Evolutionary conservation across 2,797 vertebrate species (phyloP).

Genomic region (Lepilemur septentrionalis): DNA sequence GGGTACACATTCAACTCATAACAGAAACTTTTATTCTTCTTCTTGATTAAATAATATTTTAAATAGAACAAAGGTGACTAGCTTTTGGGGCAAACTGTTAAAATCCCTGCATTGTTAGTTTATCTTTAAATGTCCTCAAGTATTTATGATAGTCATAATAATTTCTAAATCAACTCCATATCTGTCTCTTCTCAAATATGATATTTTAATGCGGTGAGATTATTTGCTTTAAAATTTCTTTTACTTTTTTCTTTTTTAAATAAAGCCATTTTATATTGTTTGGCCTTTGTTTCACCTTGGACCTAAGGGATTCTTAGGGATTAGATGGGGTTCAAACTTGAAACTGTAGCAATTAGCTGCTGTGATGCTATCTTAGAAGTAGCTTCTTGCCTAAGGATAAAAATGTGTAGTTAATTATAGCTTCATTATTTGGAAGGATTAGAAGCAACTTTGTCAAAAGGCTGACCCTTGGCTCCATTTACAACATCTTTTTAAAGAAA

Average conservation of each 20-base stretch:
- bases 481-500: constrained; percentile 23
- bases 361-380: neutral
- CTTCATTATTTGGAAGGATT: constrained; percentile 33
- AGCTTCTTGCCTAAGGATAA: constrained; percentile 11
- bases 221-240: neutral
- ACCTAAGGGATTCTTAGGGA: neutral
- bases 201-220: neutral
- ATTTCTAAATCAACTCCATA: neutral
- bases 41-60: constrained; percentile 5
- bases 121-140: neutral
- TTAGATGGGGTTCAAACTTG: neutral
- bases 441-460: neutral
- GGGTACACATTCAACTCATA: neutral
- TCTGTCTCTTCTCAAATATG: constrained; percentile 12
- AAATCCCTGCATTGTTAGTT: neutral
- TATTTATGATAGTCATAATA: neutral
- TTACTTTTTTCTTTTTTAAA: neutral
- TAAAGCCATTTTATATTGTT: neutral
- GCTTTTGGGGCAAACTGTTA: constrained; percentile 1
- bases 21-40: neutral
- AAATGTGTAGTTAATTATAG: constrained; percentile 24
- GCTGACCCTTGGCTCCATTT: neutral
- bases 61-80: constrained; percentile 1
- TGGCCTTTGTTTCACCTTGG: neutral
- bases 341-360: neutral